Conservation (phyloP, 2,113 vertebrate species). For the Chaenogobius annularis region DNA sequence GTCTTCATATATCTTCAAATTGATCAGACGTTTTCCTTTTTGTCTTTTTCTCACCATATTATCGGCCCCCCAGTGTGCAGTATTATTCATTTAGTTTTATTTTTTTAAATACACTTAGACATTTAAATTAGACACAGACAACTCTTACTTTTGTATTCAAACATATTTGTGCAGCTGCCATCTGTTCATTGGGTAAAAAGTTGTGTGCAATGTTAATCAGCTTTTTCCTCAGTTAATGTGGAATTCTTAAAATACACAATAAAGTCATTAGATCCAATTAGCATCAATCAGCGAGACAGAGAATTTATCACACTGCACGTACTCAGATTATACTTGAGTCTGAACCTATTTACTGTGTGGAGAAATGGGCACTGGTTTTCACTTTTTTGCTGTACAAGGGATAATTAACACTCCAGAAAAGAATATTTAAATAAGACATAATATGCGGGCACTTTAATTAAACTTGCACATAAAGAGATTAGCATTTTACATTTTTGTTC, state of each 20-base stretch:
- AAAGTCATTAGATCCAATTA: neutral
- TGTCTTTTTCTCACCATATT: no score
- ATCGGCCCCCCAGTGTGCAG: no score
- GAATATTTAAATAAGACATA: no score
- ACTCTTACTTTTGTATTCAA: neutral
- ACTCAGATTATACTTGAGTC: neutral
- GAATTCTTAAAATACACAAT: neutral
- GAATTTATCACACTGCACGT: neutral
- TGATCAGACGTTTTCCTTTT: no score
- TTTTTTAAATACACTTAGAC: neutral
- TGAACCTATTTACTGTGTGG: neutral
- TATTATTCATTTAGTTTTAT: no score
- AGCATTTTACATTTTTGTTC: no score
- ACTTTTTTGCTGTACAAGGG: neutral
- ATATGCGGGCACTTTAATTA: no score
- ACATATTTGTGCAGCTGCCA: neutral
- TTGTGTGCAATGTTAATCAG: neutral
- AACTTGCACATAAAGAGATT: no score
- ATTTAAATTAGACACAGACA: neutral
- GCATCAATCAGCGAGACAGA: neutral
- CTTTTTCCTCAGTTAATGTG: neutral
- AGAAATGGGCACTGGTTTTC: neutral
- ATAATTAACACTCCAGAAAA: neutral
- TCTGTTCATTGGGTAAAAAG: neutral
- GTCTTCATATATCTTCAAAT: neutral